Evolutionary conservation across 1,140 invertebrate genomes (phyloP).

Genomic region (Steinernema feltiae): DNA sequence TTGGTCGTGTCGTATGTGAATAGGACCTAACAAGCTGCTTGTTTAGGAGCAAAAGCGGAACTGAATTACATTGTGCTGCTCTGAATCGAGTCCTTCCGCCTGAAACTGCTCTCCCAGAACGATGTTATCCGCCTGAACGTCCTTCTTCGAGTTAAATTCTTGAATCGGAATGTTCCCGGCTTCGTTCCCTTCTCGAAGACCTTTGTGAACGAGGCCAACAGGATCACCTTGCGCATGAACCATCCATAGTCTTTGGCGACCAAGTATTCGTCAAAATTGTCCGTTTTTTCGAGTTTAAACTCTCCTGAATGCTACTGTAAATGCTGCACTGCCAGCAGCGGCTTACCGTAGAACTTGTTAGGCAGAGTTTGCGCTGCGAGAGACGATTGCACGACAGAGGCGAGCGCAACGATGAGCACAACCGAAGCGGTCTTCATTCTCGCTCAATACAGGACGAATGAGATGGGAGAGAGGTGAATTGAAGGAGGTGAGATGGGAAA

Average conservation of each 20-base stretch:
- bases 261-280: slow-evolving; percentile 56
- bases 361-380: slow-evolving; percentile 35
- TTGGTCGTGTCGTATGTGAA: not conserved
- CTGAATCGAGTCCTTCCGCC: slow-evolving; percentile 48
- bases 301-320: not conserved
- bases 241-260: slow-evolving; percentile 49
- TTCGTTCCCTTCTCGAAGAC: slow-evolving; percentile 34
- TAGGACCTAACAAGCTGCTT: not conserved
- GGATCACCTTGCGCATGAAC: slow-evolving; percentile 55
- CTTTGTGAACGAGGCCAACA: slow-evolving; percentile 48
- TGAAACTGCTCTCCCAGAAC: slow-evolving; percentile 39
- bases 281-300: slow-evolving; percentile 48
- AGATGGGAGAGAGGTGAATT: no score
- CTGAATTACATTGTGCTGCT: slow-evolving; percentile 38
- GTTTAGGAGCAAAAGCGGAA: not conserved
- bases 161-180: slow-evolving; percentile 29
- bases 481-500: no score
- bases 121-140: slow-evolving; percentile 42
- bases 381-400: slow-evolving; percentile 13
- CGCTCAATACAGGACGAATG: no score
- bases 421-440: slow-evolving; percentile 4
- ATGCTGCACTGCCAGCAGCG: not conserved
- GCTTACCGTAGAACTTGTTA: slow-evolving; percentile 46
- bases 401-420: not conserved
- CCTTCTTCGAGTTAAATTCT: slow-evolving; percentile 47